Base-by-base conservation (phyloP, 2,888 invertebrate genomes). In the Isoperla grammatica region DNA sequence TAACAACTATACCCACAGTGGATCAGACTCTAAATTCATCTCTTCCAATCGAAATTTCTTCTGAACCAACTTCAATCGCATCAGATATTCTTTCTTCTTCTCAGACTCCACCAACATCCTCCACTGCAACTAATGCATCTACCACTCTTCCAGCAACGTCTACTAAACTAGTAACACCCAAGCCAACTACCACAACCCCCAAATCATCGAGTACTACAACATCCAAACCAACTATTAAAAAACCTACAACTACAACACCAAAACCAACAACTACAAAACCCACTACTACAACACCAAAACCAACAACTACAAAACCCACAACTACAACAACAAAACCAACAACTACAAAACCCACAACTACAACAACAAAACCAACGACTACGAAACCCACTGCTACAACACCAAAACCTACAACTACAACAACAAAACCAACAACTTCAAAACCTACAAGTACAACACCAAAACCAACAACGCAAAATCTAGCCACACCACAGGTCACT, bases 241-340 rank as follows among this genome's bases (percentile, higher is more conserved):
- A 23, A 20, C 22, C 59, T 42, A n/a, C n/a, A 13, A 42, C 59
- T 40, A 62, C 59, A 45, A 60, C 50, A n/a, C 20, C 23, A 11
- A 42, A 15, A 43, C 37, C 56, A n/a, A 48, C 39, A 13, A 48
- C 49, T n/a, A 13, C 3, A 15, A 54, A 48, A 12, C 17, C 49
- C 13, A 54, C 37, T 35, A 55, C 57, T 39, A 63, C 59, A 40
- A 71, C 77, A 65, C 74, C 78, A 63, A 68, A 67, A 76, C 46
- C 46, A 20, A 58, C 57, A 55, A 60, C 63, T 11, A 56, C 40
- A 17, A 1, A 48, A 42, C 6, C 17, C 48, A 29, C 60, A 19
- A 13, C 62, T 13, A 39, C 59, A 29, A 40, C 62, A 50, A 23
- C 63, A 42, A 49, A 56, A 13, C 20, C 61, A 15, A 59, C 60